Base-by-base conservation (phyloP, 2,113 vertebrate genomes). In the Morone saxatilis region DNA sequence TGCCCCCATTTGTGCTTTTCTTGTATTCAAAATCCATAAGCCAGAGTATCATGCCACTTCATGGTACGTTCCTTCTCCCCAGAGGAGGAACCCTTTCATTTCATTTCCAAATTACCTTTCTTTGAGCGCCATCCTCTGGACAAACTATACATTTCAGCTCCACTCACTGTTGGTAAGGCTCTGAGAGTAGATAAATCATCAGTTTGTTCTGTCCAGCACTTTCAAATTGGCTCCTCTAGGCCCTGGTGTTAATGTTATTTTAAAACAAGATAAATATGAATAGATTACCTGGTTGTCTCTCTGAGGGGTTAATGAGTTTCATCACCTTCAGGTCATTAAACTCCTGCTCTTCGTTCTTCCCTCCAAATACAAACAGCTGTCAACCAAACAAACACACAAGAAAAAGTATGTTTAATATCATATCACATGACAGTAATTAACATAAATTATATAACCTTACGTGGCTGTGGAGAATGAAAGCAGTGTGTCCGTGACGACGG, bases 401-500 rank as follows among this genome's bases (percentile, higher is more conserved):
- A 50, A 45, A 65, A 19, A 7, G 12, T 20, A 31, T 43, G 20
- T 50, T 43, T 57, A 5, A 38, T 17, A 19, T 63, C 9, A 48
- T 14, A 63, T 19, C 5, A 20, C 14, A 13, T 19, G 8, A 56
- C 5, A 43, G 57, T 7, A n/a, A 59, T 10, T 7, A 41, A 61
- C 5, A n/a, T 6, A 9, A 22, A 40, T 6, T 0, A 31, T 50
- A 38, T 50, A 2, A 25, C 25, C 1, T 53, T 11, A 95, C 95
- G 20, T 95, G 94, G 71, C 95, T 95, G 56, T 95, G 95, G 57
- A 96, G 88, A 81, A 96, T 92, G 88, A 96, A 96, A 51, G 95
- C 81, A 0, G 91, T 77, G 87, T 96, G 95, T 63, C 86, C 92
- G 0, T 95, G 91, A 4, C 94, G 95, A 75, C 90, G 92, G n/a